Evolutionary conservation across 1,140 invertebrate species (phyloP), one percentile per base, ranked within the genome.

Genomic region (Pseudomyrmex concolor): DNA sequence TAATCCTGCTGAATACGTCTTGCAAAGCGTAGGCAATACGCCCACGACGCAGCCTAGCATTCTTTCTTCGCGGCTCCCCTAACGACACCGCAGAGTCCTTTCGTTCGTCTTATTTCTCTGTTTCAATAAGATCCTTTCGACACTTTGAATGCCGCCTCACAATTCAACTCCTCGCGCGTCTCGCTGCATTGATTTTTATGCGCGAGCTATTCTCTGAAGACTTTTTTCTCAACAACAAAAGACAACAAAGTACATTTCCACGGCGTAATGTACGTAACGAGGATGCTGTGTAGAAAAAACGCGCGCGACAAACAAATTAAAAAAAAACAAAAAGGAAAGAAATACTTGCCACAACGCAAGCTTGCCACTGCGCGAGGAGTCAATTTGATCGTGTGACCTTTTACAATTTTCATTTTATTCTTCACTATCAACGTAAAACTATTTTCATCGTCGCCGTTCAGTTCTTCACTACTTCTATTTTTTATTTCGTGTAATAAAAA

Each of bases 1-100:
- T 78, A 78, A 80, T 80, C 76, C 76, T 80, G 64, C 76, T 59
- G 66, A 80, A 70, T 80, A 66, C 66, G 22, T 59, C 76, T 80
- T 80, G 76, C 54, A 78, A 78, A 78, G 64, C 54, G 64, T 78
- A 68, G 64, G 64, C 64, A 71, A 80, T 71, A 71, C 43, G 66
- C 76, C 54, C 76, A 80, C 76, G 50, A 34, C 50, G 66, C 71
- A 59, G 76, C 64, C 64, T 80, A 80, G 76, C 66, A 71, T 80
- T 80, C 54, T 71, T 71, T 80, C 76, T 71, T 71, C 76, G 76
- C 76, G 76, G 76, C 66, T 80, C 76, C 66, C 12, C 54, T 80
- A 80, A 80, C 76, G 66, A 80, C 54, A 78, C 43, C 76, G 76
- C 43, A 80, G 51, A 70, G 19, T 80, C 76, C 76, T 59, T 80